Evolutionary conservation across 2,797 vertebrate species (phyloP).

Genomic region (Enteromius mattozi): DNA sequence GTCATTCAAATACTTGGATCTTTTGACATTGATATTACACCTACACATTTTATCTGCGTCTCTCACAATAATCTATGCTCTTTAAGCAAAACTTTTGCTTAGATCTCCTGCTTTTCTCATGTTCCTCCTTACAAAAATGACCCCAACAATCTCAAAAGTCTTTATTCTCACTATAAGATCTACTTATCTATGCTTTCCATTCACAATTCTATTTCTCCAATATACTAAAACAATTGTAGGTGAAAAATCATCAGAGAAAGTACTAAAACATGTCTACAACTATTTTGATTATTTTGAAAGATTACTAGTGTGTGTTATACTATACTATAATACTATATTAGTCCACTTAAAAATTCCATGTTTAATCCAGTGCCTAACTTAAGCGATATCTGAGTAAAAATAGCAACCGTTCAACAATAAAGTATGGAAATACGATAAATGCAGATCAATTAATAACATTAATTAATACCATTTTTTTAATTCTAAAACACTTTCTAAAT

Average conservation of each 20-base stretch:
- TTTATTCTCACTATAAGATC: background rate
- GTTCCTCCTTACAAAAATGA: background rate
- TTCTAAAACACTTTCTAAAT: background rate
- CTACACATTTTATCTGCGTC: background rate
- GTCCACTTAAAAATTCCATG: background rate
- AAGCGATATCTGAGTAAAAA: background rate
- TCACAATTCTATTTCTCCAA: background rate
- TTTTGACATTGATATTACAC: conserved; percentile 22
- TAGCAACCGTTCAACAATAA: background rate
- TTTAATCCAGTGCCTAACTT: background rate
- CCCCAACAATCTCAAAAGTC: background rate
- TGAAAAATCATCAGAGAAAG: background rate
- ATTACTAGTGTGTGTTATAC: background rate
- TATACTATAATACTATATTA: background rate
- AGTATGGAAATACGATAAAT: background rate
- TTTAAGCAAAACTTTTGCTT: background rate
- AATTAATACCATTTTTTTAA: background rate
- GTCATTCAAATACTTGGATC: background rate
- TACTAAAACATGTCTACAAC: background rate
- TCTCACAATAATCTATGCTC: background rate
- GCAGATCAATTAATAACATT: background rate
- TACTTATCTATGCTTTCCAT: background rate
- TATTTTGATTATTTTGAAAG: background rate
- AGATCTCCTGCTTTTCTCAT: background rate
- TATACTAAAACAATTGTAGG: background rate